phyloP scores from a whole-genome alignment of 2,888 invertebrate species.

The Plutella xylostella region DNA sequence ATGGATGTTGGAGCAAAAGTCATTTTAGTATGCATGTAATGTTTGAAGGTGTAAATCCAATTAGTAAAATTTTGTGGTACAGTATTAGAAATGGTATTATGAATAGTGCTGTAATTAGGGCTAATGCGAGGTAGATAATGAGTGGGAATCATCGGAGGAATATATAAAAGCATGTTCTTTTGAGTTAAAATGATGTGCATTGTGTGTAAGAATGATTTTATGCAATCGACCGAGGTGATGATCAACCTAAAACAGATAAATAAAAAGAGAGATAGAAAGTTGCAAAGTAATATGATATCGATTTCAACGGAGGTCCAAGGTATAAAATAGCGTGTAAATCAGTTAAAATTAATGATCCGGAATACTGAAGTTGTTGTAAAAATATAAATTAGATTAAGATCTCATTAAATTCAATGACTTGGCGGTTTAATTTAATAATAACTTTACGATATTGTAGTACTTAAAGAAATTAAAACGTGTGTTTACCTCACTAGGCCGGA shows the following conservation, averaged over 20 bases:
- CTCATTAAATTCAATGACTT: too few relatives aligned
- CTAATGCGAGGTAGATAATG: conserved; percentile 37
- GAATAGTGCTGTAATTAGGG: conserved; percentile 26
- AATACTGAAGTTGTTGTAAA: too few relatives aligned
- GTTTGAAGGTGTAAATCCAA: conserved; percentile 48
- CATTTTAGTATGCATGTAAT: conserved; percentile 61
- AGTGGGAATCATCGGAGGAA: conserved; percentile 33
- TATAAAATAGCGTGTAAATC: background rate
- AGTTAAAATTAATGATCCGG: too few relatives aligned
- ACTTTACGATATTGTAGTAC: too few relatives aligned
- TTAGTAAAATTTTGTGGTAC: conserved; percentile 19
- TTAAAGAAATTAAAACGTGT: too few relatives aligned
- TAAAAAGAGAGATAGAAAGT: too few relatives aligned
- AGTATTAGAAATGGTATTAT: background rate
- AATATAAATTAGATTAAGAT: background rate
- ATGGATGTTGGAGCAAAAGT: conserved; percentile 56
- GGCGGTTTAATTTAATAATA: too few relatives aligned
- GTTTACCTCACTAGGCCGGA: conserved; percentile 68
- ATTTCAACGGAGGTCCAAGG: background rate
- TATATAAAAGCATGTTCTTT: conserved; percentile 34
- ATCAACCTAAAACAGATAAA: conserved; percentile 66
- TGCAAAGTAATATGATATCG: background rate
- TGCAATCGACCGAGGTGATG: conserved; percentile 44
- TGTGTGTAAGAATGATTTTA: conserved; percentile 38
- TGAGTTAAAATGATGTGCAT: conserved; percentile 34